Conservation (phyloP, 2,888 invertebrate species). For the Ametastegia equiseti region DNA sequence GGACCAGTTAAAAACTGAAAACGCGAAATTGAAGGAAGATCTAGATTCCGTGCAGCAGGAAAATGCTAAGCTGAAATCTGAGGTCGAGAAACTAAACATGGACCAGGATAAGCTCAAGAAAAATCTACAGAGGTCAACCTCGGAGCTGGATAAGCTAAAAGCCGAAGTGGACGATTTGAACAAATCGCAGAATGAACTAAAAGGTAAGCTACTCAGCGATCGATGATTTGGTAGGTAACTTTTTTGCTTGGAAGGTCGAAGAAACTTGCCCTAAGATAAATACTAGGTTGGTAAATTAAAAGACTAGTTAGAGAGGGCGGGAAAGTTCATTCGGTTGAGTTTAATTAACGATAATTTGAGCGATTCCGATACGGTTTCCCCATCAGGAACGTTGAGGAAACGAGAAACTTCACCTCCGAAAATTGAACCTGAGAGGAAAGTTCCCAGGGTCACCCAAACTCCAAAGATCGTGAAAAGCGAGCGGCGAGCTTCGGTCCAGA, state of each 20-base stretch:
- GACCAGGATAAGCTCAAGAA: constrained; percentile 52
- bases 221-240: no score
- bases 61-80: constrained; percentile 51
- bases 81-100: constrained; percentile 50
- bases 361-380: no score
- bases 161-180: constrained; percentile 13
- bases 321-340: no score
- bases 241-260: no score
- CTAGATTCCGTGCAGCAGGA: constrained; percentile 46
- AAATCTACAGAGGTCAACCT: not conserved
- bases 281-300: no score
- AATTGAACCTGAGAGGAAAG: not conserved
- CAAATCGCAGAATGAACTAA: not conserved
- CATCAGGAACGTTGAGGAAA: not conserved
- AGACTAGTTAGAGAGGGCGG: no score
- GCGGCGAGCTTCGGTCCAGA: not conserved
- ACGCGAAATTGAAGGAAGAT: not conserved
- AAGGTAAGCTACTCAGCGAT: constrained; percentile 23
- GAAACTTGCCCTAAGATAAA: no score
- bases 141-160: not conserved
- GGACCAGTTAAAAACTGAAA: constrained; percentile 13
- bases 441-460: not conserved
- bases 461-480: not conserved
- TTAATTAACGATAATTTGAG: no score
- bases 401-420: no score